Base-by-base conservation (phyloP, 2,888 invertebrate genomes). In the Sisyra terminalis region DNA sequence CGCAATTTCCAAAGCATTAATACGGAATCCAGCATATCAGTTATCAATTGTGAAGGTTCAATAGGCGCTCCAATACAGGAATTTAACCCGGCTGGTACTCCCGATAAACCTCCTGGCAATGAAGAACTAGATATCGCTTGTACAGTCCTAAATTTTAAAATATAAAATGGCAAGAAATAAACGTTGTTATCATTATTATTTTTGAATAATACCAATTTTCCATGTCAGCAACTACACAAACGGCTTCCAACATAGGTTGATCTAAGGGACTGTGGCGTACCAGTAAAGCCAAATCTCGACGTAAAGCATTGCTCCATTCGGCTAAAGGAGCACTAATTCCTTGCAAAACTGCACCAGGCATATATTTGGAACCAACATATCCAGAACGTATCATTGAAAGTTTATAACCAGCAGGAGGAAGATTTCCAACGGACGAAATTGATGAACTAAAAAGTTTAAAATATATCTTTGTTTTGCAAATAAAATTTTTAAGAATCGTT, bases 31-130 rank as follows among this genome's bases (percentile, higher is more conserved):
- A 90, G 60, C 78, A 89, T 83, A 50, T 78, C 78, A 16, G 81
- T 78, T 10, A 92, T 84, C 9, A 89, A 63, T 39, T 82, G 78
- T 0, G 88, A 88, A 78, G 85, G 79, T 1, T 83, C 84, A 13
- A 77, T 69, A 1, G 69, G 65, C 7, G 70, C 60, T 1, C 64
- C 66, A 10, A 30, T 13, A n/a, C 15, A 39, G 10, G 39, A 29
- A 40, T 30, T 40, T 14, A 29, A 13, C 6, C 14, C 30, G 2
- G 14, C 14, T 14, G 29, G 40, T 14, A 15, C 9, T n/a, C 29
- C 40, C 7, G 30, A 13, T 30, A 40, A 40, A 40, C 29, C 30
- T 14, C 30, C 14, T 5, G 30, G 11, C 13, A 13, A 29, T 16
- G 40, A 40, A 8, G 29, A 30, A 14, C 30, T 40, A 2, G 66